phyloP scores from a whole-genome alignment of 2,797 vertebrate species.

The Alosa sapidissima region DNA sequence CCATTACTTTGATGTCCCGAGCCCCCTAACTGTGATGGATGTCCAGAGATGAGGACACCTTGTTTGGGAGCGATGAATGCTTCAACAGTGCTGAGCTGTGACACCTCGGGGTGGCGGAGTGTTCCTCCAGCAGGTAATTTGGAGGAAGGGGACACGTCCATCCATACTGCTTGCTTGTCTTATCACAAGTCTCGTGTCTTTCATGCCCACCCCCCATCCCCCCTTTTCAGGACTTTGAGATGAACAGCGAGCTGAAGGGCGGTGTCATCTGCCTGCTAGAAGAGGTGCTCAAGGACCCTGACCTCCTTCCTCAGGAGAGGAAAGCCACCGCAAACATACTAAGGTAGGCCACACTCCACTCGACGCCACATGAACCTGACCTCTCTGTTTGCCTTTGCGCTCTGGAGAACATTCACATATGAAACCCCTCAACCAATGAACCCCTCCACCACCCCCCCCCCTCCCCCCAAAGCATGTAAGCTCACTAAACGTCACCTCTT shows the following conservation, averaged over 20 bases:
- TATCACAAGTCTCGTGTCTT: background rate
- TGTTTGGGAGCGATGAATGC: constrained; percentile 7
- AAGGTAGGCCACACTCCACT: background rate
- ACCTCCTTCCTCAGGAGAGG: constrained; percentile 93
- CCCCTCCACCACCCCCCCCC: background rate
- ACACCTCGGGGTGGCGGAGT: background rate
- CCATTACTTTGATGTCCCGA: constrained; percentile 18
- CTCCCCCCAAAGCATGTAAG: background rate
- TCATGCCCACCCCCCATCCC: background rate
- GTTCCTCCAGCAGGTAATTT: constrained; percentile 13
- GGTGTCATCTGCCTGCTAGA: constrained; percentile 90
- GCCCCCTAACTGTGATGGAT: constrained; percentile 1
- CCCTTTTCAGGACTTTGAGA: constrained; percentile 87
- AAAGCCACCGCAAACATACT: constrained; percentile 95
- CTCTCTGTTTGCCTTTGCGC: background rate
- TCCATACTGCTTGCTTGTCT: background rate
- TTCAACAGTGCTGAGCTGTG: background rate
- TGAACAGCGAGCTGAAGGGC: constrained; percentile 91
- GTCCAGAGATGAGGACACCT: constrained; percentile 3
- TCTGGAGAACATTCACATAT: background rate
- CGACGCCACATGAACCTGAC: background rate
- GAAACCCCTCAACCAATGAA: background rate
- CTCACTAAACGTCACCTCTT: background rate
- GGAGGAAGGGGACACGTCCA: constrained; percentile 1
- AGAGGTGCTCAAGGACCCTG: constrained; percentile 94